These are phyloP conservation scores for Lepidurus apus DNA, from an alignment of 1,140 invertebrate species.

Conservation along the genomic window DNA sequence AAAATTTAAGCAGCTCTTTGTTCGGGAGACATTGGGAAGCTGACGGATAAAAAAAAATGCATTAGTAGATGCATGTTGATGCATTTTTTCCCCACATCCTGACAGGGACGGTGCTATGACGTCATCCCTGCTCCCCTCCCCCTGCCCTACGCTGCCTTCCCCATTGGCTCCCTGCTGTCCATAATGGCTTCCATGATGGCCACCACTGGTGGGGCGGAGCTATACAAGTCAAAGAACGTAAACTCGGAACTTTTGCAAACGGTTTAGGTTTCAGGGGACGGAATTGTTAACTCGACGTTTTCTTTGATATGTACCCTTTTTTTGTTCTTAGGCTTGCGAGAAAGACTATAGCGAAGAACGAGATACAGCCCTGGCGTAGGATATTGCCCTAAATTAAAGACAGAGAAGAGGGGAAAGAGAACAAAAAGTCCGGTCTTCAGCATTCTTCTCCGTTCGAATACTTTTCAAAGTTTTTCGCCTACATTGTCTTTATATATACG, in stretches of 20 bases:
- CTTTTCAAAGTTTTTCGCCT: neutral
- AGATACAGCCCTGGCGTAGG: neutral
- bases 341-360: neutral
- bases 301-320: neutral
- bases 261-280: too few species aligned
- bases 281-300: neutral
- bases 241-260: neutral
- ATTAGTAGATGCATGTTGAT: neutral
- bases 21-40: neutral
- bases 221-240: neutral
- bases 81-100: neutral
- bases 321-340: neutral
- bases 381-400: neutral
- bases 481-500: neutral
- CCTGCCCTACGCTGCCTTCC: neutral
- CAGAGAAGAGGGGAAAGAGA: neutral
- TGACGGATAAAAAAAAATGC: neutral
- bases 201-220: neutral
- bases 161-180: neutral
- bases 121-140: neutral
- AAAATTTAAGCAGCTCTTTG: neutral
- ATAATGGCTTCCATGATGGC: constrained; percentile 21
- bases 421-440: neutral
- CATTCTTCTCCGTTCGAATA: neutral
- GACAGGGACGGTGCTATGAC: neutral